Base-by-base conservation (phyloP, 1,140 invertebrate genomes). In the Nylanderia fulva region DNA sequence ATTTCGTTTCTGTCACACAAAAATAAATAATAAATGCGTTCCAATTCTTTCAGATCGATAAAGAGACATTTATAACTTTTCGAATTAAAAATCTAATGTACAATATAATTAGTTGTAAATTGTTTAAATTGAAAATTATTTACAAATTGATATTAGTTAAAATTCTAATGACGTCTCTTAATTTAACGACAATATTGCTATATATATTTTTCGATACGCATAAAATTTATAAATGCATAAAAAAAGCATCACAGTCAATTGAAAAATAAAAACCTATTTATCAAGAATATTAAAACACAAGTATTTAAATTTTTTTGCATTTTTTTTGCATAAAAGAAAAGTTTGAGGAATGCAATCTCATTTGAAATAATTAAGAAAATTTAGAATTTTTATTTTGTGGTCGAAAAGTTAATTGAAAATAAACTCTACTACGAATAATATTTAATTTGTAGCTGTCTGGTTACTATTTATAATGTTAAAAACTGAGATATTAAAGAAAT, bases 381-480 rank as follows among this genome's bases (percentile, higher is more conserved):
- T 33, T 21, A 60, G 21, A 24, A 60, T 42, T 75, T n/a, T 42
- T 60, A 42, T 75, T 60, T 58, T 72, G n/a, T 60, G 5, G 29
- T 75, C n/a, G 13, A 56, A 74, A 1, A 33, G 29, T 33, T 33
- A 33, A 3, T 56, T 58, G 33, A 15, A 8, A n/a, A 1, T 33
- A 24, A 74, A 74, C 13, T 58, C 60, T 75, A 15, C 9, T 7
- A 8, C 36, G 2, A 58, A 39, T 15, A 39, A 42, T 39, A 60
- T 75, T 75, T 60, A 75, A 75, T 75, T 75, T 75, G 36, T 33
- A 42, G 36, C 3, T 3, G 15, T 58, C 36, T 74, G 29, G 60
- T 42, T 42, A 75, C n/a, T n/a, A 13, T 11, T 4, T 60, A 42
- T 60, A 58, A 42, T 60, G 54, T 60, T 39, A 52, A 8, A 39